Evolutionary conservation across 2,888 invertebrate species (phyloP).

Genomic region (Pomacea canaliculata): DNA sequence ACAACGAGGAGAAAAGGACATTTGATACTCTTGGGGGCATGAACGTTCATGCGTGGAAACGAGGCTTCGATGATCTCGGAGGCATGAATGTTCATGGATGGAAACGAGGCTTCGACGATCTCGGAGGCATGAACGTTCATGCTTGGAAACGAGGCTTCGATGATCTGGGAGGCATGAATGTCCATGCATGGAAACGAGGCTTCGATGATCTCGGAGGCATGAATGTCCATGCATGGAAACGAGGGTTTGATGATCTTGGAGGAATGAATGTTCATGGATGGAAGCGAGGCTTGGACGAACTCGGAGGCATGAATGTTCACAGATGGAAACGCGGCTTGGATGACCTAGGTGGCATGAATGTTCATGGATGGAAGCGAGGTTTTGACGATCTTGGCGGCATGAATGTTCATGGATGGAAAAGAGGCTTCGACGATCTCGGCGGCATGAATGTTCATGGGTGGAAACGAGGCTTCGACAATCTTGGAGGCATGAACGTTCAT

Average conservation of each 20-base stretch:
- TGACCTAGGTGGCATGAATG: slow-evolving; percentile 16
- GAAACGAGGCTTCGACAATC: slow-evolving; percentile 21
- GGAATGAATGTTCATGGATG: slow-evolving; percentile 17
- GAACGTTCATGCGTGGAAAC: slow-evolving; percentile 23
- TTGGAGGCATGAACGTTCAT: slow-evolving; percentile 18
- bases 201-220: slow-evolving; percentile 10
- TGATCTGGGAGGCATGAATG: slow-evolving; percentile 16
- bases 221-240: slow-evolving; percentile 15
- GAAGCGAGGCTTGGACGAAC: slow-evolving; percentile 17
- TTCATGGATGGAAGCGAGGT: slow-evolving; percentile 22
- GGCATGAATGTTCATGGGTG: slow-evolving; percentile 22
- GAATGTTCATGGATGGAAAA: slow-evolving; percentile 20
- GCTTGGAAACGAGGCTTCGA: slow-evolving; percentile 22
- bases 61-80: slow-evolving; percentile 19
- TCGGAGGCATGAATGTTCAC: slow-evolving; percentile 8
- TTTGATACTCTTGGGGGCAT: slow-evolving; percentile 19
- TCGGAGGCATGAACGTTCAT: slow-evolving; percentile 23
- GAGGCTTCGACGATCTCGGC: slow-evolving; percentile 19
- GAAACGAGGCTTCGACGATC: slow-evolving; percentile 24
- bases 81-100: slow-evolving; percentile 18
- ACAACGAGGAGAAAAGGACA: slow-evolving; percentile 3
- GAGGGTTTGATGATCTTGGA: background rate
- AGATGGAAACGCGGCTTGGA: slow-evolving; percentile 21
- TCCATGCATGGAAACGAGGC: slow-evolving; percentile 13
- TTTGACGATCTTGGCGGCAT: slow-evolving; percentile 16